These are phyloP conservation scores for Pollenia angustigena DNA, from an alignment of 2,888 invertebrate species.

Conservation along the genomic window DNA sequence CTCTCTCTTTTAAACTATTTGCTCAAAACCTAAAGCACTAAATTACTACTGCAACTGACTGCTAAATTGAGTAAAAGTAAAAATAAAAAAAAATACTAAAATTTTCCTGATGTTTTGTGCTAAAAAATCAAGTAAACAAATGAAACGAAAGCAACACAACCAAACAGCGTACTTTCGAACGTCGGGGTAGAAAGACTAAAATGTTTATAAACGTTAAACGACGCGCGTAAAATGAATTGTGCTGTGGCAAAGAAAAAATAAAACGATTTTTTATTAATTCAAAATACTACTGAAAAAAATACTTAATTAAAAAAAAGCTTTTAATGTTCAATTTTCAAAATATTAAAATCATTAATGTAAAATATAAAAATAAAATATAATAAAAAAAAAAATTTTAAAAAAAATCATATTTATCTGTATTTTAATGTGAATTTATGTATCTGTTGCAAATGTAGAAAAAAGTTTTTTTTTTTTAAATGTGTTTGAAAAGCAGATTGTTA, in stretches of 20 bases:
- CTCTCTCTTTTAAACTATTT: too few species aligned
- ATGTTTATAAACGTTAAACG: constrained; percentile 47
- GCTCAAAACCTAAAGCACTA: constrained; percentile 24
- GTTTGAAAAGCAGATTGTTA: background rate
- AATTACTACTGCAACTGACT: background rate
- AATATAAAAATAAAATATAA: background rate
- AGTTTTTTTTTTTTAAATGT: background rate
- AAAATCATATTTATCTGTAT: background rate
- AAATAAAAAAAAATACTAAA: background rate
- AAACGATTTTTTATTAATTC: constrained; percentile 44
- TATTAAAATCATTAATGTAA: background rate
- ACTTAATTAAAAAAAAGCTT: constrained; percentile 9
- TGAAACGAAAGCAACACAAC: constrained; percentile 43
- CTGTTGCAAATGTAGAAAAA: background rate
- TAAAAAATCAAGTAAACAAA: constrained; percentile 61
- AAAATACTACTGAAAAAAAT: constrained; percentile 29
- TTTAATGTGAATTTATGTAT: constrained; percentile 36
- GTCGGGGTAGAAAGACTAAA: constrained; percentile 72
- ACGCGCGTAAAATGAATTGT: constrained; percentile 58
- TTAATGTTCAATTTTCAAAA: background rate
- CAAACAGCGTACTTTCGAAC: constrained; percentile 71
- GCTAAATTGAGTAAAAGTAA: constrained; percentile 40
- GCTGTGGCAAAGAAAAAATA: constrained; percentile 49
- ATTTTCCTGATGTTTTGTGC: constrained; percentile 38
- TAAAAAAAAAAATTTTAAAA: background rate